phyloP scores from a whole-genome alignment of 2,113 vertebrate genomes.

The Elephas maximus region DNA sequence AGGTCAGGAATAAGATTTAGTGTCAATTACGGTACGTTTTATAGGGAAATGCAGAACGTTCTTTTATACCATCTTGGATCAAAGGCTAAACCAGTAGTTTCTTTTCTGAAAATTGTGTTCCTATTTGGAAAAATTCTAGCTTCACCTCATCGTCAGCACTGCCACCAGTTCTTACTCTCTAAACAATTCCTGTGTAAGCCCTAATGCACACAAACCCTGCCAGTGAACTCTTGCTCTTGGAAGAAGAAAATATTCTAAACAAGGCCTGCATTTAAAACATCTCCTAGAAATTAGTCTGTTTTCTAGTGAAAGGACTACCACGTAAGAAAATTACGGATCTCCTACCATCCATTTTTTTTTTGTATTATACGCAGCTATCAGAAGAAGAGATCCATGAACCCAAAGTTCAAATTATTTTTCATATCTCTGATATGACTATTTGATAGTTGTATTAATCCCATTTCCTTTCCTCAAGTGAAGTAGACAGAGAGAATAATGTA shows the following conservation, averaged over 20 bases:
- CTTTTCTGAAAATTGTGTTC: constrained; percentile 1
- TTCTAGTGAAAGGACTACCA: background rate
- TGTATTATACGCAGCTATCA: background rate
- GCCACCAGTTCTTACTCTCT: background rate
- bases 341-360: background rate
- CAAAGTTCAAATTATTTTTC: constrained; percentile 40
- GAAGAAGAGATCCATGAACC: background rate
- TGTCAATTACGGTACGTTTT: background rate
- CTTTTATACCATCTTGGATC: constrained; percentile 1
- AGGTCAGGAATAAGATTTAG: constrained; percentile 23
- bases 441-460: background rate
- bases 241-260: background rate
- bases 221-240: background rate
- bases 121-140: background rate
- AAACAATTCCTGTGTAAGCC: background rate
- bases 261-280: background rate
- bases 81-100: background rate
- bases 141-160: background rate
- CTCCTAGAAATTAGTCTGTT: constrained; percentile 14
- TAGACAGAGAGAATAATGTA: background rate
- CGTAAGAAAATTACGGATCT: background rate
- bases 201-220: background rate
- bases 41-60: background rate
- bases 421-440: background rate
- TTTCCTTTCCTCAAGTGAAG: constrained; percentile 45